These are phyloP conservation scores for Hyaena hyaena DNA, from an alignment of 2,113 vertebrate species.

Conservation along the genomic window DNA sequence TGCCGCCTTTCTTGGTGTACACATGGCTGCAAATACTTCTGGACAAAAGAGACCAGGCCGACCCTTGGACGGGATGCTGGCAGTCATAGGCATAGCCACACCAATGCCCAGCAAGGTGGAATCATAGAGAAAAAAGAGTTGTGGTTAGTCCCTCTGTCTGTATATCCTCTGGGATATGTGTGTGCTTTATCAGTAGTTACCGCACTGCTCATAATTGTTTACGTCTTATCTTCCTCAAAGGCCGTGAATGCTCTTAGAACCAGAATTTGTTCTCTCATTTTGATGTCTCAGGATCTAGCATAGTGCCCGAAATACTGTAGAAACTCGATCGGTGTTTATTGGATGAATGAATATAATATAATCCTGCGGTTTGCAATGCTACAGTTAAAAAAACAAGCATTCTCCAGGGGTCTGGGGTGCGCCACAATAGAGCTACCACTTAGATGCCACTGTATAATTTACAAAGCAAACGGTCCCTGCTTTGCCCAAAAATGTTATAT, in stretches of 20 bases:
- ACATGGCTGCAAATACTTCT: neutral
- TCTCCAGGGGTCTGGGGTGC: neutral
- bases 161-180: fast-evolving
- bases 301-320: neutral
- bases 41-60: neutral
- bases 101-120: neutral
- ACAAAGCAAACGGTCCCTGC: neutral
- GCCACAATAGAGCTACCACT: neutral
- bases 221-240: neutral
- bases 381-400: slow-evolving; percentile 34
- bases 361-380: neutral
- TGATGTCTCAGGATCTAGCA: neutral
- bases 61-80: neutral
- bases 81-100: neutral
- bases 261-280: slow-evolving; percentile 21
- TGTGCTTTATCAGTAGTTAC: neutral
- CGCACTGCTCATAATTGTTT: neutral
- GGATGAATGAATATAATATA: neutral
- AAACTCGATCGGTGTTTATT: slow-evolving; percentile 21
- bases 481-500: neutral
- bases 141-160: neutral
- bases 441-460: slow-evolving; percentile 2
- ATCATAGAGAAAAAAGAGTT: neutral
- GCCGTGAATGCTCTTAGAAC: neutral
- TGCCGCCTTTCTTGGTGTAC: neutral